Conservation (phyloP, 2,113 vertebrate species). For the Empidonax alnorum region DNA sequence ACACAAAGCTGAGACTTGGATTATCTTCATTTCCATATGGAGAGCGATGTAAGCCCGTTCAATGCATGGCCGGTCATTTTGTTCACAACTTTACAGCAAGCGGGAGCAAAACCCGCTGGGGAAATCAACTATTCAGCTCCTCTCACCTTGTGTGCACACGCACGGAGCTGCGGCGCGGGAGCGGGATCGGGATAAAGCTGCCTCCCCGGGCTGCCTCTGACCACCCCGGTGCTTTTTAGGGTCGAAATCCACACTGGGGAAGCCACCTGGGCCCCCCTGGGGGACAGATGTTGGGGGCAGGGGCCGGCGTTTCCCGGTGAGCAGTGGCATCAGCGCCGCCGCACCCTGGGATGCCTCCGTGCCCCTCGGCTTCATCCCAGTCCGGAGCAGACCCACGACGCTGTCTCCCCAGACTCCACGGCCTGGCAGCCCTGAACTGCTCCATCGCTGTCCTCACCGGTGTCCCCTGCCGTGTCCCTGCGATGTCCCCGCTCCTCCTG, state of each 20-base stretch:
- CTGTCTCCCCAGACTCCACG: fast-evolving
- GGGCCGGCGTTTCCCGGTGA: fast-evolving
- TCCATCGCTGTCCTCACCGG: background rate
- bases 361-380: background rate
- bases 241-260: background rate
- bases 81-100: constrained; percentile 80
- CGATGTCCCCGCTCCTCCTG: constrained; percentile 7
- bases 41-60: constrained; percentile 81
- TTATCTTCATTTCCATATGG: constrained; percentile 87
- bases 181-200: background rate
- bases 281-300: background rate
- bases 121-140: constrained; percentile 73
- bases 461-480: background rate
- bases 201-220: background rate
- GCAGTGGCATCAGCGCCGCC: fast-evolving
- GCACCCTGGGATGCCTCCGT: background rate
- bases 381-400: background rate
- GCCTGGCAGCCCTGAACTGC: background rate
- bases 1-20: constrained; percentile 80
- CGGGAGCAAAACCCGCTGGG: constrained; percentile 73
- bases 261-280: fast-evolving
- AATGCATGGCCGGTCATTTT: constrained; percentile 82
- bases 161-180: constrained; percentile 9
- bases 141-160: constrained; percentile 64
- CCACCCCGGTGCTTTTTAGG: background rate